Evolutionary conservation across 1,140 invertebrate species (phyloP).

Genomic region (Druon quercuslanigerum): DNA sequence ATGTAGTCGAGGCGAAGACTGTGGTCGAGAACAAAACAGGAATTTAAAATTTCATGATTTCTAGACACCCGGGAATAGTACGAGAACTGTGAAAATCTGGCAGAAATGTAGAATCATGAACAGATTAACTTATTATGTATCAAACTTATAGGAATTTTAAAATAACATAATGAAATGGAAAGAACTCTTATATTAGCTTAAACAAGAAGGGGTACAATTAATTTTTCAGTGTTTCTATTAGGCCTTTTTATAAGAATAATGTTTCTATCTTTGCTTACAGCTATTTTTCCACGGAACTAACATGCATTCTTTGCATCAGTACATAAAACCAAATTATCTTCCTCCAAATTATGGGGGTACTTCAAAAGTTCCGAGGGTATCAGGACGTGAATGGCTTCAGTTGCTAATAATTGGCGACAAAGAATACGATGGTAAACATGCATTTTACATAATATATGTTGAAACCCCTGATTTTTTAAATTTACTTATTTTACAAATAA

Average conservation of each 20-base stretch:
- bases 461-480: neutral
- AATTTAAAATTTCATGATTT: too few species aligned
- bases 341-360: conserved; percentile 88
- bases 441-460: conserved; percentile 3
- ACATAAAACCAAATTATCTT: conserved; percentile 86
- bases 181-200: too few species aligned
- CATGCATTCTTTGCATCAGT: conserved; percentile 85
- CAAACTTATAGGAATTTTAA: too few species aligned
- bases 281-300: conserved; percentile 91
- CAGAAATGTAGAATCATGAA: too few species aligned
- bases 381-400: conserved; percentile 83
- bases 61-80: too few species aligned
- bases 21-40: too few species aligned
- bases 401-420: conserved; percentile 82
- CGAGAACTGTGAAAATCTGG: too few species aligned
- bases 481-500: neutral
- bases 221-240: conserved; percentile 30
- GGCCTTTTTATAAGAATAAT: too few species aligned
- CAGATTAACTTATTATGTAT: too few species aligned
- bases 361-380: conserved; percentile 79
- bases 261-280: conserved; percentile 61
- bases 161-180: too few species aligned
- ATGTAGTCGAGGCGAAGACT: too few species aligned
- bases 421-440: conserved; percentile 82
- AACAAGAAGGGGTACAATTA: too few species aligned